Base-by-base conservation (phyloP, 1,140 invertebrate species). In the Laupala kohalensis region DNA sequence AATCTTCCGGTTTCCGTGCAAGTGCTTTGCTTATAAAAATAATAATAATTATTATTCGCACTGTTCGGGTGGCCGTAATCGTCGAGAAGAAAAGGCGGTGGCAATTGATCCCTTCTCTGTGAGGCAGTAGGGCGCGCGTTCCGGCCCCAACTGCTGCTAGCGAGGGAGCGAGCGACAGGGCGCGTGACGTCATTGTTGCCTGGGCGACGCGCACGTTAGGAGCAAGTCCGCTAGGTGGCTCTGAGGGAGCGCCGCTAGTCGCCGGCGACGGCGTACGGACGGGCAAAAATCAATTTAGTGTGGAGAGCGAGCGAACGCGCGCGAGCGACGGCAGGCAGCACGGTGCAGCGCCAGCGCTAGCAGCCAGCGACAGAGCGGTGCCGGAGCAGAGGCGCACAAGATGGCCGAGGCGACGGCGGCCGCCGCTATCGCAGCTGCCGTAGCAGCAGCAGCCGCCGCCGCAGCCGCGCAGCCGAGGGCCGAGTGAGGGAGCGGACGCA, bases 231-330 rank as follows among this genome's bases (percentile, higher is more conserved):
- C 5, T 72, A 72, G 71, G 71, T 72, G 71, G 27, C 71, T 72
- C 71, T 72, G 71, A 5, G 69, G 69, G 71, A 27, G 27, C 30
- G 65, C 27, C n/a, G n/a, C n/a, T n/a, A n/a, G n/a, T n/a, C n/a
- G n/a, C n/a, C n/a, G n/a, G n/a, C n/a, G n/a, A 28, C n/a, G 27
- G 66, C 25, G 30, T 15, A 24, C 37, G 25, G 65, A 53, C 71
- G 37, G 66, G 25, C 23, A 68, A 72, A 72, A 72, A 72, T 72
- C 71, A 72, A 72, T 72, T 72, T 68, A 68, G 71, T 68, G 15
- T 64, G 70, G 25, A 25, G 23, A 62, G 65, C 5, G 71, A 13
- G 28, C 27, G 71, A 6, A 24, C 2, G 24, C 5, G 25, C 64
- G n/a, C 29, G 26, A 23, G 6, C 24, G n/a, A 65, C 25, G 28